Conservation (phyloP, 2,888 invertebrate genomes). For the Lysandra coridon region DNA sequence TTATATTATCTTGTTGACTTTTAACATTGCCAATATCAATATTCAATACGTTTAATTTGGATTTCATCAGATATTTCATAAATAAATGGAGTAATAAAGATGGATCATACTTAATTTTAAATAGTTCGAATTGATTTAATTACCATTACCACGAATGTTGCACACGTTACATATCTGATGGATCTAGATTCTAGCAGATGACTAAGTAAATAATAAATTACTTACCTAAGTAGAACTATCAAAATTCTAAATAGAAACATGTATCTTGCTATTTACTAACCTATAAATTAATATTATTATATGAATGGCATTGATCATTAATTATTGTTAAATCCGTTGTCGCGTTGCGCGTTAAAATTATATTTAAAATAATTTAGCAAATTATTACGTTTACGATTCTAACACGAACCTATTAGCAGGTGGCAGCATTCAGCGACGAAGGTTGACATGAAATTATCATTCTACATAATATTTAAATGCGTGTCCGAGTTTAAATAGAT, state of each 20-base stretch:
- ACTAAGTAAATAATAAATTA: neutral
- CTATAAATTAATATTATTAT: neutral
- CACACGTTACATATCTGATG: no score
- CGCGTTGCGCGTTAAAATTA: neutral
- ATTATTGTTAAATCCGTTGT: neutral
- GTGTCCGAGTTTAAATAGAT: no score
- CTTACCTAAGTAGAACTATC: neutral
- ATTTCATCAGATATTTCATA: constrained; percentile 36
- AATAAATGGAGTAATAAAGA: constrained; percentile 37
- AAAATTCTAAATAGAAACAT: neutral
- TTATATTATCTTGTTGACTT: constrained; percentile 34
- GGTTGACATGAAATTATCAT: constrained; percentile 30
- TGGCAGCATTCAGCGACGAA: neutral
- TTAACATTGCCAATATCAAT: constrained; percentile 21
- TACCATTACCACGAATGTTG: no score
- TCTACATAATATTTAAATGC: neutral
- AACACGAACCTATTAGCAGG: neutral
- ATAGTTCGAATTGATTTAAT: no score
- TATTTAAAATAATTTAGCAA: neutral
- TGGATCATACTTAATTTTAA: neutral
- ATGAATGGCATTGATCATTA: neutral
- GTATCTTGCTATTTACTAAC: neutral
- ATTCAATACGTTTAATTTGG: constrained; percentile 31
- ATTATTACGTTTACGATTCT: neutral
- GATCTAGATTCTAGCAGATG: no score